A percentile compares a stretch with the other conserved stretches of the same genome.
Conservation (phyloP, 2,888 invertebrate species). For the Phortica okadai region DNA sequence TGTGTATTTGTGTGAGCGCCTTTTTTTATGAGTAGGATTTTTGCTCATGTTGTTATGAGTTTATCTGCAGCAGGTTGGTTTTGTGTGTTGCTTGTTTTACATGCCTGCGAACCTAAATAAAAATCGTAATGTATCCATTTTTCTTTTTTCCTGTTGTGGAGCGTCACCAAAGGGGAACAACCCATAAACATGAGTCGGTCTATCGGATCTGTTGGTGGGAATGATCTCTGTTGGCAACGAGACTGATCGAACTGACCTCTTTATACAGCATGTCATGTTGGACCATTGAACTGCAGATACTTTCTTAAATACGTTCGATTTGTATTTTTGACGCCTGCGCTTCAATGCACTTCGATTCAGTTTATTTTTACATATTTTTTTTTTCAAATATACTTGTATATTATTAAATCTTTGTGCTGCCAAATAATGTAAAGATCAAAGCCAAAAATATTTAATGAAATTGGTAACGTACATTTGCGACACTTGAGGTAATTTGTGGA, state of each 20-base stretch:
- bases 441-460: constrained; percentile 8
- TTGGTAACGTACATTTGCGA: not conserved
- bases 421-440: constrained; percentile 29
- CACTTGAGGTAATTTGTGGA: not conserved
- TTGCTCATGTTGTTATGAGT: not conserved
- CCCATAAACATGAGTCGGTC: not conserved
- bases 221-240: not conserved
- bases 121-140: not conserved
- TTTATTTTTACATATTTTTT: not conserved
- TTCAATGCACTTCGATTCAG: not conserved
- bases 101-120: not conserved
- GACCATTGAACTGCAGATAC: not conserved
- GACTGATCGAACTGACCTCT: constrained; percentile 16
- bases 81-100: not conserved
- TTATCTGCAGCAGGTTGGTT: constrained; percentile 22
- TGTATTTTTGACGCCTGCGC: constrained; percentile 7
- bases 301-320: not conserved
- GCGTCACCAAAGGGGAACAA: constrained; percentile 18
- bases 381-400: not conserved
- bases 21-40: constrained; percentile 11
- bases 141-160: not conserved
- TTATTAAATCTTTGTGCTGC: not conserved
- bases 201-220: not conserved
- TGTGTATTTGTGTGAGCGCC: not conserved
- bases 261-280: constrained; percentile 7